These are phyloP conservation scores for Steatornis caripensis DNA, from an alignment of 2,113 vertebrate genomes.

Conservation along the genomic window DNA sequence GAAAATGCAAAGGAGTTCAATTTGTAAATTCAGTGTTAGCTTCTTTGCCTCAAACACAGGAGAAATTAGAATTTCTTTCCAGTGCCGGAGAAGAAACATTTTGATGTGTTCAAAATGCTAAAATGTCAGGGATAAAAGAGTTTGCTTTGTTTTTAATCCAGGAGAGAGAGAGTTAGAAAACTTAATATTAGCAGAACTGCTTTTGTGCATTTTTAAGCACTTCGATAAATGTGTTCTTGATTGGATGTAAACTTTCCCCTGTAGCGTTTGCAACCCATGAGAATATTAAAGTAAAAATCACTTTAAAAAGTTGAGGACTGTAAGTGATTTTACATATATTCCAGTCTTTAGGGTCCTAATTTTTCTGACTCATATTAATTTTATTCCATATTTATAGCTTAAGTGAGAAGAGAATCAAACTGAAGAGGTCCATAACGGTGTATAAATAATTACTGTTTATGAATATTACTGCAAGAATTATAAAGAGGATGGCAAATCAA, in stretches of 20 bases:
- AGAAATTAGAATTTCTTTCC: conserved; percentile 13
- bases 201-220: conserved; percentile 37
- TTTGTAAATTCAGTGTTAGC: background rate
- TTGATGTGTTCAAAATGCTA: conserved; percentile 15
- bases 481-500: background rate
- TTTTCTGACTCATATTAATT: conserved; percentile 39
- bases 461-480: conserved; percentile 26
- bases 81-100: background rate
- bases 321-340: conserved; percentile 31
- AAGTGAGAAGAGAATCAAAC: conserved; percentile 57
- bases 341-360: conserved; percentile 37
- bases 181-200: conserved; percentile 42
- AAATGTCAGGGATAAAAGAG: conserved; percentile 39
- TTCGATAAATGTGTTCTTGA: conserved; percentile 40
- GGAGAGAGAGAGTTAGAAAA: conserved; percentile 23
- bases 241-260: conserved; percentile 54
- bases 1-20: background rate
- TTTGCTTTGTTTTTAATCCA: conserved; percentile 47
- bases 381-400: conserved; percentile 55
- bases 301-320: conserved; percentile 32
- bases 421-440: conserved; percentile 36
- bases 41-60: background rate
- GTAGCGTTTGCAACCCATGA: conserved; percentile 35
- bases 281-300: conserved; percentile 41
- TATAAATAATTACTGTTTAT: conserved; percentile 60